Conservation (phyloP, 2,113 vertebrate genomes). For the Pedionomus torquatus region DNA sequence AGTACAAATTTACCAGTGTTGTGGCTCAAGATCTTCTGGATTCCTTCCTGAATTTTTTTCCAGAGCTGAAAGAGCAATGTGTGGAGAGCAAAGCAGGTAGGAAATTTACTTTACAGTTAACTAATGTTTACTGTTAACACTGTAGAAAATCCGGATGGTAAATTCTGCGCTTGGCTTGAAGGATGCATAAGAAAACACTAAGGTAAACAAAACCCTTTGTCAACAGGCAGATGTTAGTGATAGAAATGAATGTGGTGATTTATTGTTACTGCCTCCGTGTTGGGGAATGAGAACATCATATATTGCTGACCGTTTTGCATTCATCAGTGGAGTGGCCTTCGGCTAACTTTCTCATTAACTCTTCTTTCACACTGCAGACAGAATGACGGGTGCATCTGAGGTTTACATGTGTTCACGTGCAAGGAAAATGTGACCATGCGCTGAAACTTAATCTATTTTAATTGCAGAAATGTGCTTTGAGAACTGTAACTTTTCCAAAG, state of each 20-base stretch:
- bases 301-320: neutral
- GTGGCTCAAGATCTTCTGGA: slow-evolving; percentile 92
- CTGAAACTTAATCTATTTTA: neutral
- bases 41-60: slow-evolving; percentile 91
- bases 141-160: neutral
- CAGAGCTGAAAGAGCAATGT: slow-evolving; percentile 87
- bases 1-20: slow-evolving; percentile 93
- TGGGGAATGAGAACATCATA: neutral
- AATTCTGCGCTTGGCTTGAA: neutral
- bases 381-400: neutral
- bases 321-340: neutral
- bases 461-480: neutral
- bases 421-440: neutral
- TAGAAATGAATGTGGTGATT: neutral
- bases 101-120: neutral
- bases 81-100: slow-evolving; percentile 87
- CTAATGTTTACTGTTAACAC: neutral
- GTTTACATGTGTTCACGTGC: neutral
- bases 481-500: neutral
- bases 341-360: neutral
- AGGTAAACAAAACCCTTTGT: neutral
- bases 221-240: neutral
- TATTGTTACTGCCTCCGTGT: neutral
- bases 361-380: neutral
- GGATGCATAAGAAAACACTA: neutral